Percentiles rank a stretch among this genome's conserved stretches.
phyloP scores from a whole-genome alignment of 2,888 invertebrate species.

The Melolontha melolontha region DNA sequence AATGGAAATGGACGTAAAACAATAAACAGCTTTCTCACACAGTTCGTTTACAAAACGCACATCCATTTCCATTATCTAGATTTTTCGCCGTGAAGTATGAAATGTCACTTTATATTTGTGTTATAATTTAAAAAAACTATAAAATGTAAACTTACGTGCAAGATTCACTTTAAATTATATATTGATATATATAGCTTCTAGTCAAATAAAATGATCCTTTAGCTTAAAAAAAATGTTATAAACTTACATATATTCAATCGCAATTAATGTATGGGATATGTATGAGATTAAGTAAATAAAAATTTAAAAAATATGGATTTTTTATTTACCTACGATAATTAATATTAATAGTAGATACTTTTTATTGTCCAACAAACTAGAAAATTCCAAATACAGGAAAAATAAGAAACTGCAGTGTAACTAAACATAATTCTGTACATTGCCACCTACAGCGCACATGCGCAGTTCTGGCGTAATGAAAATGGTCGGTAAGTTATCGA shows the following conservation, averaged over 20 bases:
- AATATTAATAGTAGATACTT: too few species aligned
- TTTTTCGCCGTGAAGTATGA: slow-evolving; percentile 47
- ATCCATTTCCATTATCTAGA: slow-evolving; percentile 48
- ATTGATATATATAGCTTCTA: slow-evolving; percentile 60
- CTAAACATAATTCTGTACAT: too few species aligned
- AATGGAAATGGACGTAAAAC: too few species aligned
- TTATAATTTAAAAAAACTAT: slow-evolving; percentile 47
- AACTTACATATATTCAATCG: slow-evolving; percentile 65
- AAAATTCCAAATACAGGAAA: too few species aligned
- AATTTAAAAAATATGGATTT: slow-evolving; percentile 55
- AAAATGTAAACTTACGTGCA: slow-evolving; percentile 60
- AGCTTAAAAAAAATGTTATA: slow-evolving; percentile 64
- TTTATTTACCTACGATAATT: too few species aligned
- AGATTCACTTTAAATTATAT: slow-evolving; percentile 61
- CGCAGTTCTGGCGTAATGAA: too few species aligned
- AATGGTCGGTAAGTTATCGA: too few species aligned
- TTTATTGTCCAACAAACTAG: too few species aligned
- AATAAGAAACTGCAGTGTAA: too few species aligned
- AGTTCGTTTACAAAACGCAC: slow-evolving; percentile 52
- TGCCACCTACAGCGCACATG: too few species aligned
- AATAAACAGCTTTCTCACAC: too few species aligned
- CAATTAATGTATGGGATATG: slow-evolving; percentile 69
- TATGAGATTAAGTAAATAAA: slow-evolving; percentile 64
- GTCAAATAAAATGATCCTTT: slow-evolving; percentile 59
- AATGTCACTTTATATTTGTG: slow-evolving; percentile 59